Conservation (phyloP, 2,888 invertebrate species). For the Rotaria magnacalcarata region DNA sequence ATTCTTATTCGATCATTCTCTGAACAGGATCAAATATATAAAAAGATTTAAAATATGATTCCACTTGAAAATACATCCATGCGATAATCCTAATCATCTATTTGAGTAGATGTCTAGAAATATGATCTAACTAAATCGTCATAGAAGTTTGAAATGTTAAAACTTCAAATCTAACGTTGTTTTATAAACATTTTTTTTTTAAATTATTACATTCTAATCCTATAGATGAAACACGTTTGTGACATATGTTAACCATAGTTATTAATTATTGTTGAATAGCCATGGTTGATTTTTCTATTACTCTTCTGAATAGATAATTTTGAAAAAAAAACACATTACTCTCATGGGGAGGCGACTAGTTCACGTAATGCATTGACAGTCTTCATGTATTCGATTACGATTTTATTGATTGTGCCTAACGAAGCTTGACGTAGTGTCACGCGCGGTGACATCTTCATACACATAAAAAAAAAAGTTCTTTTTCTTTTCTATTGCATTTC, state of each 20-base stretch:
- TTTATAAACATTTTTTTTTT: no score
- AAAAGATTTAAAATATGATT: not conserved
- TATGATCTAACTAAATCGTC: not conserved
- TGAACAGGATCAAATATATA: not conserved
- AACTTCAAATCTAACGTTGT: no score
- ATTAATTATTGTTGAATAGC: not conserved
- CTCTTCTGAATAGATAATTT: conserved; percentile 14
- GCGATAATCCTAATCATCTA: not conserved
- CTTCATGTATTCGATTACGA: not conserved
- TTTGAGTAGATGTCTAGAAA: not conserved
- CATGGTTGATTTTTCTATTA: not conserved
- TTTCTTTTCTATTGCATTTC: not conserved
- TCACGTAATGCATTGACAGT: conserved; percentile 29
- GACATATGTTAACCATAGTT: not conserved
- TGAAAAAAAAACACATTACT: not conserved
- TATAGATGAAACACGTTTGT: not conserved
- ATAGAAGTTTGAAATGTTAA: not conserved
- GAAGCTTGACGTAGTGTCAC: conserved; percentile 24
- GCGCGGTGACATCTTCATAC: conserved; percentile 32
- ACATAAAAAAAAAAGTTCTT: not conserved
- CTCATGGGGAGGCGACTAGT: not conserved
- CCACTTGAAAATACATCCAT: not conserved
- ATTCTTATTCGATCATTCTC: not conserved
- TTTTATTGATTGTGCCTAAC: conserved; percentile 30
- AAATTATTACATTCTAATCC: no score